A percentile compares a stretch with the other conserved stretches of the same genome.
Conservation (phyloP, 2,888 invertebrate species). For the Callosobruchus maculatus region DNA sequence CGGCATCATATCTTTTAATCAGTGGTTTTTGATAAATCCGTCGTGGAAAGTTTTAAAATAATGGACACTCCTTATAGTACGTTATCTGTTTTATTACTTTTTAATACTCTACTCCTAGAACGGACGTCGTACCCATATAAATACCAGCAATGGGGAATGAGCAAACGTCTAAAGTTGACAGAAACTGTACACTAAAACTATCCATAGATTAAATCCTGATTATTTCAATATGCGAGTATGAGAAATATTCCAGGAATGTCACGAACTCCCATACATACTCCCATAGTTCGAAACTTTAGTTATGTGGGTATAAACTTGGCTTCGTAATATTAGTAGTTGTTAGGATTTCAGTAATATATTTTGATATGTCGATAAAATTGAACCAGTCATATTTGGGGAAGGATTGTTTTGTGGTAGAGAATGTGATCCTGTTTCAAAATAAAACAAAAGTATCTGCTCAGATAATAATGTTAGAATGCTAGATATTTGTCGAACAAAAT, state of each 20-base stretch:
- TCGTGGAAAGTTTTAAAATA: too few relatives aligned
- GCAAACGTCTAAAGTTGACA: neutral
- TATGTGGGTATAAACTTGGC: neutral
- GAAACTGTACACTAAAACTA: neutral
- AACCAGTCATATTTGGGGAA: too few relatives aligned
- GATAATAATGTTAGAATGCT: too few relatives aligned
- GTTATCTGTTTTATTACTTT: constrained; percentile 14
- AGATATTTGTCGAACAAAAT: too few relatives aligned
- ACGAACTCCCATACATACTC: neutral
- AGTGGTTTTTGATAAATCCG: too few relatives aligned
- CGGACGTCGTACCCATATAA: constrained; percentile 7
- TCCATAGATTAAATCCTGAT: neutral
- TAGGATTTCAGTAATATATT: neutral
- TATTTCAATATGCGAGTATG: constrained; percentile 1
- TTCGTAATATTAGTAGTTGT: neutral
- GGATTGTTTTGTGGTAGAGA: too few relatives aligned
- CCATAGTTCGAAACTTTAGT: neutral
- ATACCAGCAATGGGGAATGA: constrained; percentile 3
- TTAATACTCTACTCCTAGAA: constrained; percentile 10
- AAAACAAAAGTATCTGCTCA: too few relatives aligned
- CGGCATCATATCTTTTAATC: too few relatives aligned
- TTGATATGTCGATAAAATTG: too few relatives aligned
- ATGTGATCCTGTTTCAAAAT: too few relatives aligned
- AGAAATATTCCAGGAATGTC: neutral
- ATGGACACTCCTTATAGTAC: too few relatives aligned